Conservation (phyloP, 2,888 invertebrate genomes). For the Meiosimyza platycephala region DNA sequence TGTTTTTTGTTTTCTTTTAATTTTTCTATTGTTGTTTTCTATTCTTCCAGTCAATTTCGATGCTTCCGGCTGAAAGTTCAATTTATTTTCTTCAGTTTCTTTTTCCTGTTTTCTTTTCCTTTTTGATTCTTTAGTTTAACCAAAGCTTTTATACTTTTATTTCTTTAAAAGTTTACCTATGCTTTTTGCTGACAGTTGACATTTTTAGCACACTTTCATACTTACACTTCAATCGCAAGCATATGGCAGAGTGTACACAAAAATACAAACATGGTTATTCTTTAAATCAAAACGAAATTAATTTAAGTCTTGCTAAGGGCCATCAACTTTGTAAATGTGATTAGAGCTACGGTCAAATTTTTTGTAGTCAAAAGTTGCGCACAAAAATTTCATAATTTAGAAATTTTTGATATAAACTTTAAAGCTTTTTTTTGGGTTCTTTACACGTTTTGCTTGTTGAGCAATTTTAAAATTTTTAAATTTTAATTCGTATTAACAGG, state of each 20-base stretch:
- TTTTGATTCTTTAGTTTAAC: not conserved
- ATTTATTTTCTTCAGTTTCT: constrained; percentile 22
- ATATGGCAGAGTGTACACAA: constrained; percentile 18
- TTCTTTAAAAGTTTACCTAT: not conserved
- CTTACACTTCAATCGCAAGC: not conserved
- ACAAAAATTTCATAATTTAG: too few relatives aligned
- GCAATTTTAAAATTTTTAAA: too few relatives aligned
- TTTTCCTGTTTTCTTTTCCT: not conserved
- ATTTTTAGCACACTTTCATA: constrained; percentile 21
- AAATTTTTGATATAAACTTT: too few relatives aligned
- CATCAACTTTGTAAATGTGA: too few relatives aligned
- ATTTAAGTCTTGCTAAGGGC: too few relatives aligned
- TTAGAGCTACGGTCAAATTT: too few relatives aligned
- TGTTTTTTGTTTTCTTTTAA: not conserved
- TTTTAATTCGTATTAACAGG: too few relatives aligned
- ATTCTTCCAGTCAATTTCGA: constrained; percentile 29
- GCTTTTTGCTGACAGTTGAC: constrained; percentile 27
- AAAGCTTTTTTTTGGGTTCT: too few relatives aligned
- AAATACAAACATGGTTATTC: not conserved
- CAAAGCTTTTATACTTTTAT: not conserved
- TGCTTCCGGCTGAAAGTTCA: constrained; percentile 31
- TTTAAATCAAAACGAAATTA: too few relatives aligned
- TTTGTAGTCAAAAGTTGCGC: too few relatives aligned
- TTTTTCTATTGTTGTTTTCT: not conserved
- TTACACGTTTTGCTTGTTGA: too few relatives aligned